A percentile compares a stretch with the other conserved stretches of the same genome.
Evolutionary conservation across 2,797 vertebrate species (phyloP).

Genomic region (Falco cherrug): DNA sequence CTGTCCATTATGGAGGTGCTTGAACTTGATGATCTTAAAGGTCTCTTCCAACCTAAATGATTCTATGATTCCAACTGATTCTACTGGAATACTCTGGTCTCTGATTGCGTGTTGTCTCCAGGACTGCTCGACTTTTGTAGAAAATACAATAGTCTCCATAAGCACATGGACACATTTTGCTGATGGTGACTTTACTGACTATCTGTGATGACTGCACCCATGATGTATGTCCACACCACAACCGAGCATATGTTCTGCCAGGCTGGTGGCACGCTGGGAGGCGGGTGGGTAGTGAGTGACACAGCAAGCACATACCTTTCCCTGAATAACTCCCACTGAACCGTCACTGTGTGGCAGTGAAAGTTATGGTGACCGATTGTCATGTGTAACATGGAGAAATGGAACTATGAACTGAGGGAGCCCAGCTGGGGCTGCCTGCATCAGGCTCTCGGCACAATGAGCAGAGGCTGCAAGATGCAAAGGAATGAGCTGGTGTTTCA

Average conservation of each 20-base stretch:
- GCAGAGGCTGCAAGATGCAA: not conserved
- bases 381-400: not conserved
- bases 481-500: not conserved
- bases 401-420: constrained; percentile 23
- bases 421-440: not conserved
- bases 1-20: no score
- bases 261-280: constrained; percentile 4
- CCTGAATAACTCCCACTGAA: not conserved
- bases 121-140: not conserved
- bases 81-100: not conserved
- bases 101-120: not conserved
- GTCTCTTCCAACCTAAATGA: no score
- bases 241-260: fast-evolving
- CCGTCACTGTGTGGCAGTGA: not conserved
- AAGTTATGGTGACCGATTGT: not conserved
- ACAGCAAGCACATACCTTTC: not conserved
- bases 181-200: not conserved
- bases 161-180: not conserved
- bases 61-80: no score
- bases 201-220: not conserved
- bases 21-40: no score
- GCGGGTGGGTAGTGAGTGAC: not conserved
- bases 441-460: not conserved
- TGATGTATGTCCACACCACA: not conserved
- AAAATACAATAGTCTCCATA: not conserved